Base-by-base conservation (phyloP, 2,113 vertebrate species). In the Hassar affinis region DNA sequence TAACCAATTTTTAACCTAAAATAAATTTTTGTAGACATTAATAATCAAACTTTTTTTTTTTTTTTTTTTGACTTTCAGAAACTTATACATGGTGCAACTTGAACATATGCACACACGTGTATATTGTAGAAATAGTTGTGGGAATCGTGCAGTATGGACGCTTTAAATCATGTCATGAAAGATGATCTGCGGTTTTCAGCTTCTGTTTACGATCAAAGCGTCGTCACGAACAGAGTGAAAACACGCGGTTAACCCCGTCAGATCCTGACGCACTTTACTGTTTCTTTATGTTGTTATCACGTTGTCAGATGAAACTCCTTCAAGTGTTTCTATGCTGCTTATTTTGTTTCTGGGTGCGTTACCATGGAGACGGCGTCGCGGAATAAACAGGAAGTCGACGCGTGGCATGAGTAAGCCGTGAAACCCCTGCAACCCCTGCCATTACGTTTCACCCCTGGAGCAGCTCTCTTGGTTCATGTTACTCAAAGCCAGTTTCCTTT, bases 381-480 rank as follows among this genome's bases (percentile, higher is more conserved):
- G 49, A 25, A 45, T 80, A 80, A 80, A 80, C 79, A 80, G 79
- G 79, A 80, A 80, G 45, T 18, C 56, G 1, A 7, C 4, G 78
- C 27, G 61, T 11, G 45, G 62, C 79, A 69, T 8, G 59, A 69
- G 47, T n/a, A 56, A 68, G 30, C 12, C 6, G 49, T 35, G 12
- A 80, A n/a, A n/a, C n/a, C n/a, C n/a, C n/a, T n/a, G n/a, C n/a
- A 64, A 64, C 20, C 7, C 20, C 33, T 3, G 7, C 25, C 45
- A 30, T 57, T 20, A 12, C 25, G 42, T 30, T 79, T 64, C 38
- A 56, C 18, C 1, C 7, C 20, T 56, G 1, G 11, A 54, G n/a
- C 25, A 15, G 12, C 35, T 61, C 54, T 42, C 10, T 2, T 0
- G 0, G n/a, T 30, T n/a, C n/a, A n/a, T n/a, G 27, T 75, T 75